These are phyloP conservation scores for Lithophane leautieri DNA, from an alignment of 2,888 invertebrate genomes.

Conservation along the genomic window DNA sequence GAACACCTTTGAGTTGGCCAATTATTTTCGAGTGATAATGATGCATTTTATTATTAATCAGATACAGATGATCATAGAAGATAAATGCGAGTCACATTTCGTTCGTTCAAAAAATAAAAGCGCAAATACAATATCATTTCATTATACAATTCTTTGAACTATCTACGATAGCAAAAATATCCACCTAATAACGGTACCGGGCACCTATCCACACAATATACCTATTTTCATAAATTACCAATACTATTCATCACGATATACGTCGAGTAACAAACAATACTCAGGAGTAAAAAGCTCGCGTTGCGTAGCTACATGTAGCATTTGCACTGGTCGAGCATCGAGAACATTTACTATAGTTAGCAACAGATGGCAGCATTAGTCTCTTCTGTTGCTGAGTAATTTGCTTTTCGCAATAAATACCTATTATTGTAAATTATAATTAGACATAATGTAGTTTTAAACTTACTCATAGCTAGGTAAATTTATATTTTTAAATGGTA, in stretches of 20 bases:
- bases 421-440: background rate
- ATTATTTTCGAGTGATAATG: constrained; percentile 18
- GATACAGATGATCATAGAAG: background rate
- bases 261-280: background rate
- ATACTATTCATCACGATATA: background rate
- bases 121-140: no score
- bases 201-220: background rate
- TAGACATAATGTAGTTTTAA: background rate
- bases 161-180: background rate
- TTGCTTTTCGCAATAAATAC: background rate
- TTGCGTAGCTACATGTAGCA: constrained; percentile 6
- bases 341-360: background rate
- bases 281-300: background rate
- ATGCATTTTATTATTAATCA: constrained; percentile 11
- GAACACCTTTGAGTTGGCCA: background rate
- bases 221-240: background rate
- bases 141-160: background rate
- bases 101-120: background rate
- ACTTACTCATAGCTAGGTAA: no score
- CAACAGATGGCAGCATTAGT: constrained; percentile 52
- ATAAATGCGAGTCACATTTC: background rate
- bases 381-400: background rate
- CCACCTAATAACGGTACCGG: background rate
- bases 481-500: background rate
- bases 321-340: background rate